Conservation (phyloP, 2,888 invertebrate genomes). For the Torymus auratus region DNA sequence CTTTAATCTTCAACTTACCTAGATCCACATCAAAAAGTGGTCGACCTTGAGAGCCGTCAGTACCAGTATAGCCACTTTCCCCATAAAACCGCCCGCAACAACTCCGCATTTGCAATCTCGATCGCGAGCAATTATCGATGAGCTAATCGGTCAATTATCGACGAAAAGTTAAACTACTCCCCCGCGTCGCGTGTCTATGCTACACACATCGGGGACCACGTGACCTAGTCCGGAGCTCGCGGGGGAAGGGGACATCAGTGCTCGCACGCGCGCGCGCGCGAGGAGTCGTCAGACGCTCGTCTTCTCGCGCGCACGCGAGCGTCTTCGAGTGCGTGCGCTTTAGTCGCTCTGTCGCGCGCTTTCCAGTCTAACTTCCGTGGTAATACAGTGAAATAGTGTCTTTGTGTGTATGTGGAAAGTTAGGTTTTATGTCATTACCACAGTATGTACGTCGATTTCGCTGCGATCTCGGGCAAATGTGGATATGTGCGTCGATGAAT, state of each 20-base stretch:
- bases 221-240: background rate
- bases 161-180: conserved; percentile 29
- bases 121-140: conserved; percentile 47
- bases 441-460: conserved; percentile 28
- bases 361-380: background rate
- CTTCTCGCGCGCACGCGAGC: background rate
- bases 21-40: too few species aligned
- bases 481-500: too few species aligned
- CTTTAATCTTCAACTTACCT: too few species aligned
- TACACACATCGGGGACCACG: conserved; percentile 15
- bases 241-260: too few species aligned
- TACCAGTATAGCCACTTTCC: too few species aligned
- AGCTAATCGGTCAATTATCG: conserved; percentile 52
- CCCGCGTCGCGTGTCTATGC: conserved; percentile 6
- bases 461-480: background rate
- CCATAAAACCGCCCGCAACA: too few species aligned
- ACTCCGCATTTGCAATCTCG: conserved; percentile 17
- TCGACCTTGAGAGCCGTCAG: too few species aligned
- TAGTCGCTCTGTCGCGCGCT: background rate
- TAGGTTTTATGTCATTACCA: background rate
- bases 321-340: background rate
- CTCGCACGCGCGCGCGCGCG: too few species aligned
- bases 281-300: conserved; percentile 22
- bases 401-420: background rate
- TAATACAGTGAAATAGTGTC: background rate